Percentiles rank a stretch among this genome's conserved stretches.
Conservation (phyloP, 2,888 invertebrate species). For the Andrena haemorrhoa region DNA sequence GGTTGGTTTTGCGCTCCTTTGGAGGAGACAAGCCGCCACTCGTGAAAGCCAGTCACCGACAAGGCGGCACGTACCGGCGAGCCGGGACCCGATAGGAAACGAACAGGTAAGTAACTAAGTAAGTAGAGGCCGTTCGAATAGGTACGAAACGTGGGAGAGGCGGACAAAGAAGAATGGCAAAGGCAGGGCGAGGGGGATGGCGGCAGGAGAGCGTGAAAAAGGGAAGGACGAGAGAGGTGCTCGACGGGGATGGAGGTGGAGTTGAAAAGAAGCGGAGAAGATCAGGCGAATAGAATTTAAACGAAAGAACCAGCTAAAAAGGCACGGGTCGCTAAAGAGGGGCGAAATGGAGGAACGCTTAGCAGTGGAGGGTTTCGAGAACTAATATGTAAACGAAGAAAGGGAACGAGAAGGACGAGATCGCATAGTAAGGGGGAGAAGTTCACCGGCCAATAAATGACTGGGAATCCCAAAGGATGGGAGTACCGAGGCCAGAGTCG, state of each 20-base stretch:
- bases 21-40: slow-evolving; percentile 68
- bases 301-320: slow-evolving; percentile 39
- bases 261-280: slow-evolving; percentile 46
- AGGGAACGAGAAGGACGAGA: slow-evolving; percentile 14
- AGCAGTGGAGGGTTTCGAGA: slow-evolving; percentile 45
- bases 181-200: slow-evolving; percentile 8
- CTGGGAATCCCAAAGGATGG: not conserved
- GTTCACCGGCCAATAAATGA: not conserved
- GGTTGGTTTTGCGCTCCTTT: slow-evolving; percentile 71
- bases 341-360: slow-evolving; percentile 11
- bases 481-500: not conserved
- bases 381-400: slow-evolving; percentile 38
- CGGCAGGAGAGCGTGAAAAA: slow-evolving; percentile 14
- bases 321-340: slow-evolving; percentile 21
- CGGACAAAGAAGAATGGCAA: slow-evolving; percentile 45
- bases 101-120: slow-evolving; percentile 69
- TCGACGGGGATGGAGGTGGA: slow-evolving; percentile 38
- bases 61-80: slow-evolving; percentile 54
- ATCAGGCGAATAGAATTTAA: slow-evolving; percentile 47
- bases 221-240: slow-evolving; percentile 24
- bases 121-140: slow-evolving; percentile 66
- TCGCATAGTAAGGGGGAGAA: not conserved
- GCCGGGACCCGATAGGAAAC: slow-evolving; percentile 58
- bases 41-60: slow-evolving; percentile 57
- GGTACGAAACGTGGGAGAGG: slow-evolving; percentile 59